Evolutionary conservation across 2,113 vertebrate genomes (phyloP).

Genomic region (Caretta caretta): DNA sequence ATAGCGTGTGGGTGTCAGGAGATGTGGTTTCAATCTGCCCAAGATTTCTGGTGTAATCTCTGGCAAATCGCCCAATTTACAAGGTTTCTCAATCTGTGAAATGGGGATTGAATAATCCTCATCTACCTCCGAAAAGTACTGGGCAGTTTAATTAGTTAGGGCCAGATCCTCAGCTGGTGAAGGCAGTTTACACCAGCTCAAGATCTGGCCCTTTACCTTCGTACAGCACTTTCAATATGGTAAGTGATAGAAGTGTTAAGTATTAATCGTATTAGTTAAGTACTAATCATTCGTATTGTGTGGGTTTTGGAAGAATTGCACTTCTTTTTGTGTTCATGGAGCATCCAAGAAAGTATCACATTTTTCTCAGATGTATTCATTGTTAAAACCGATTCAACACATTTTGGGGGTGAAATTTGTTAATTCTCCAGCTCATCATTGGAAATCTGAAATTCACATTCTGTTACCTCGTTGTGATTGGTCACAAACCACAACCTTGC

Average conservation of each 20-base stretch:
- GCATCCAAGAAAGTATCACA: too few relatives aligned
- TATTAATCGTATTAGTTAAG: too few relatives aligned
- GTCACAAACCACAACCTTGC: too few relatives aligned
- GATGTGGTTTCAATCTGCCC: fast-evolving
- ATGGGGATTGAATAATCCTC: not conserved
- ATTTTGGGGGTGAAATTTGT: not conserved
- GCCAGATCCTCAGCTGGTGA: not conserved
- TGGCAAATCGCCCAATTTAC: not conserved
- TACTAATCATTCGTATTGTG: too few relatives aligned
- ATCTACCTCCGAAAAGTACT: not conserved
- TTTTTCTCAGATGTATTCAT: fast-evolving
- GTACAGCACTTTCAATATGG: too few relatives aligned
- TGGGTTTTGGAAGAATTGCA: too few relatives aligned
- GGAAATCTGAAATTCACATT: not conserved
- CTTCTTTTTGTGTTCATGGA: too few relatives aligned
- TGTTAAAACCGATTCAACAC: not conserved
- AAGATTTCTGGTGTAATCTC: not conserved
- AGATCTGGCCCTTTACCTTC: not conserved
- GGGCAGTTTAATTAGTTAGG: fast-evolving
- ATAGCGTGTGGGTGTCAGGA: not conserved
- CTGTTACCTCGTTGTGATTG: fast-evolving
- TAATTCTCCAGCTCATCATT: not conserved
- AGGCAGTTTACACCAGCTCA: not conserved
- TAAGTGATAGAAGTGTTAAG: too few relatives aligned
- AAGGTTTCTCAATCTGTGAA: not conserved